Evolutionary conservation across 53 echinoderm and acorn worm genomes (phyloP).

Genomic region (Paracentrotus lividus): DNA sequence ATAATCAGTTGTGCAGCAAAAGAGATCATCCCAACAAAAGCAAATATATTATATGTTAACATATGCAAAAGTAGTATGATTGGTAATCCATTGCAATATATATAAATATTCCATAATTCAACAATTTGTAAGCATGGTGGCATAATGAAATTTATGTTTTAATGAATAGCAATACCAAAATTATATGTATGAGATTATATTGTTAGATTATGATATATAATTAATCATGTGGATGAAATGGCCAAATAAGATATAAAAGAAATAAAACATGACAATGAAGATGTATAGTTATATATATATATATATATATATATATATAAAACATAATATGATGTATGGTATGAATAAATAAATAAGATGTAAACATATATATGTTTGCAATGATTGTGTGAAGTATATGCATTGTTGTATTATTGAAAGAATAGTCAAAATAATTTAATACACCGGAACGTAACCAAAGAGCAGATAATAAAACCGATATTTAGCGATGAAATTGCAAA

Average conservation of each 20-base stretch:
- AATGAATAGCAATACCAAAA: constrained; percentile 9
- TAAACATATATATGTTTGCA: not conserved
- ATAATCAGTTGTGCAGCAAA: not conserved
- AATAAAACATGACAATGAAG: constrained; percentile 35
- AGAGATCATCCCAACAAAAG: not conserved
- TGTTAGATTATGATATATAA: not conserved
- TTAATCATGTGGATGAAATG: not conserved
- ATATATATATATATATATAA: not conserved
- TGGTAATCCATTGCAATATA: not conserved
- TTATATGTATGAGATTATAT: not conserved
- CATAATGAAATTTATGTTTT: not conserved
- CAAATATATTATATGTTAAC: not conserved
- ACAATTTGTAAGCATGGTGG: not conserved
- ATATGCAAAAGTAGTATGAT: not conserved
- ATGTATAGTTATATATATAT: not conserved
- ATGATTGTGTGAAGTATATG: not conserved
- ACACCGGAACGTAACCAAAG: not conserved
- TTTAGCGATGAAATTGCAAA: not conserved
- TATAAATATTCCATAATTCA: not conserved
- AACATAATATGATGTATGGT: constrained; percentile 1
- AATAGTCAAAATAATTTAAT: not conserved
- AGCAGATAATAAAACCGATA: not conserved
- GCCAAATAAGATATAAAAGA: constrained; percentile 17
- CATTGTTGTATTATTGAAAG: not conserved
- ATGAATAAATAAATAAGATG: not conserved